A percentile compares a stretch with the other conserved stretches of the same genome.
Evolutionary conservation across 1,140 invertebrate species (phyloP).

Genomic region (Varroa destructor): DNA sequence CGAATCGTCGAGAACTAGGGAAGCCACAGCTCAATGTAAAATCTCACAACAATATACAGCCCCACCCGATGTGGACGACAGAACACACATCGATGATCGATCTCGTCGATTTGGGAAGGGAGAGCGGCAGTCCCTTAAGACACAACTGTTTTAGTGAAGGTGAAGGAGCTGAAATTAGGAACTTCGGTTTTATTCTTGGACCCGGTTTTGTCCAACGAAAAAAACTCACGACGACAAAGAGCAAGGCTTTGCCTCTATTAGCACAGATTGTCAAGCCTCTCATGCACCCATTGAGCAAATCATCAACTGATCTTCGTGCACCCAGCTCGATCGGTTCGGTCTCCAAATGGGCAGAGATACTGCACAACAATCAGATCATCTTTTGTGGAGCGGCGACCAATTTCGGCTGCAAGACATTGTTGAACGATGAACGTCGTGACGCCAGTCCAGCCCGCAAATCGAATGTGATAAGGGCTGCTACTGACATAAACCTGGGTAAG

Average conservation of each 20-base stretch:
- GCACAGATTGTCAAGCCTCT: too few relatives aligned
- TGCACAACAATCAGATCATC: conserved; percentile 24
- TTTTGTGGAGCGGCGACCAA: conserved; percentile 1
- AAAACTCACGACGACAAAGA: not conserved
- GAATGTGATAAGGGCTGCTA: not conserved
- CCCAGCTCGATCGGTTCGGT: conserved; percentile 21
- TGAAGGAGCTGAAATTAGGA: not conserved
- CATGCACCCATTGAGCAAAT: not conserved
- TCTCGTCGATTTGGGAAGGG: conserved; percentile 16
- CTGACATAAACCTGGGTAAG: conserved; percentile 19
- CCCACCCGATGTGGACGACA: not conserved
- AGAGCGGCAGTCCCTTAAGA: conserved; percentile 1
- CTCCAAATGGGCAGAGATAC: conserved; percentile 26
- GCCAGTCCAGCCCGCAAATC: too few relatives aligned
- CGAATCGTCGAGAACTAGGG: not conserved
- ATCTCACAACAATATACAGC: too few relatives aligned
- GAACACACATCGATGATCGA: not conserved
- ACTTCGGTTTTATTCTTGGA: conserved; percentile 21
- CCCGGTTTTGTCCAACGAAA: conserved; percentile 3
- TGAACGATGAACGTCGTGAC: not conserved
- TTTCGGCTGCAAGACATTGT: not conserved
- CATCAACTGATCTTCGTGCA: conserved; percentile 9
- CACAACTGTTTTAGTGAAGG: conserved; percentile 12
- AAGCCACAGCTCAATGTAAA: not conserved
- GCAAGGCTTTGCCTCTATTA: not conserved